Conservation (phyloP, 2,113 vertebrate species). For the Centropristis striata region DNA sequence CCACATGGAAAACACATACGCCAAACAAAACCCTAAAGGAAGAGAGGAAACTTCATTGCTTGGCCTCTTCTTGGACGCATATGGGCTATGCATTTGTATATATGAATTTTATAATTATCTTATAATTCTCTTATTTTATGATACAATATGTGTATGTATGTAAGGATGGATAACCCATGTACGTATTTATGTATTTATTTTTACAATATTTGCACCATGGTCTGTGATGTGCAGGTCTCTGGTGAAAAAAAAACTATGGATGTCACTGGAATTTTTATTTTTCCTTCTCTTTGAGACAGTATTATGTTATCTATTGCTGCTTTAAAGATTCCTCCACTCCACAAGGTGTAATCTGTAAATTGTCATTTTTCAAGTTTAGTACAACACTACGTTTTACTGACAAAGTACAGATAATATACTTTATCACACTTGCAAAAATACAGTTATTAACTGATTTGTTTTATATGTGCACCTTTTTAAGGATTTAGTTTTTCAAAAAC, state of each 20-base stretch:
- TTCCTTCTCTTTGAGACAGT: slow-evolving; percentile 69
- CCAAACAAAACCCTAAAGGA: slow-evolving; percentile 58
- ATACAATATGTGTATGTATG: slow-evolving; percentile 85
- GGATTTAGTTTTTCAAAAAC: slow-evolving; percentile 71
- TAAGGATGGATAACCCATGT: slow-evolving; percentile 81
- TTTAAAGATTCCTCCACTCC: slow-evolving; percentile 63
- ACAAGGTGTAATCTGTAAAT: slow-evolving; percentile 84
- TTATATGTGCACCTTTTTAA: slow-evolving; percentile 73
- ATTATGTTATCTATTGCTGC: slow-evolving; percentile 75
- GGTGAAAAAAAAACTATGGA: slow-evolving; percentile 66
- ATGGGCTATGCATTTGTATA: slow-evolving; percentile 86
- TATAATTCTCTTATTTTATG: slow-evolving; percentile 85
- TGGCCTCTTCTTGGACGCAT: slow-evolving; percentile 76
- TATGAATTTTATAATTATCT: slow-evolving; percentile 86
- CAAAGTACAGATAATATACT: slow-evolving; percentile 49
- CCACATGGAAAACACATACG: slow-evolving; percentile 58
- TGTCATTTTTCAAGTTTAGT: slow-evolving; percentile 71
- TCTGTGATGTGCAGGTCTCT: slow-evolving; percentile 70
- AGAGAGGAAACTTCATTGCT: slow-evolving; percentile 65
- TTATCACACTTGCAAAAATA: slow-evolving; percentile 59
- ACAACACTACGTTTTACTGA: slow-evolving; percentile 50
- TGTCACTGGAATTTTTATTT: slow-evolving; percentile 79
- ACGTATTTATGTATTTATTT: slow-evolving; percentile 87
- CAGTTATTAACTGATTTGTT: slow-evolving; percentile 61
- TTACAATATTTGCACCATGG: slow-evolving; percentile 79